phyloP scores from a whole-genome alignment of 2,888 invertebrate genomes.

The Agriotes lineatus region DNA sequence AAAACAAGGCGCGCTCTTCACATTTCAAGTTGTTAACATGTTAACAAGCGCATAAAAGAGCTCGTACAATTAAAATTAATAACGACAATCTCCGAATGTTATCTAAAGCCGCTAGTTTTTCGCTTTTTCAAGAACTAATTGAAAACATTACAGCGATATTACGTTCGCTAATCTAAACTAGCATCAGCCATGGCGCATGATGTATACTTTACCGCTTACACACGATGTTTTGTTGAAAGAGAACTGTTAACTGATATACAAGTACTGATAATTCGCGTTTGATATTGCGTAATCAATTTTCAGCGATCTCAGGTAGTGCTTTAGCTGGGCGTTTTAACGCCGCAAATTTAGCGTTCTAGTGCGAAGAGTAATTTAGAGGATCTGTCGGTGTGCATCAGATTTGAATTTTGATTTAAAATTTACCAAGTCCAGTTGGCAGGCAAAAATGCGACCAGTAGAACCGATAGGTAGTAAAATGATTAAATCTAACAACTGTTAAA shows the following conservation, averaged over 20 bases:
- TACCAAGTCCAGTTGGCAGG: too few relatives aligned
- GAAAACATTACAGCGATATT: slow-evolving; percentile 49
- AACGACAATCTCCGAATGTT: slow-evolving; percentile 44
- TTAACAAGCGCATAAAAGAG: slow-evolving; percentile 28
- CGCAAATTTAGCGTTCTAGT: slow-evolving; percentile 10
- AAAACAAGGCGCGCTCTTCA: too few relatives aligned
- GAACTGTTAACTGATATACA: slow-evolving; percentile 29
- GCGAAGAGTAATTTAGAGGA: too few relatives aligned
- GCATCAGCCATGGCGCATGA: slow-evolving; percentile 43
- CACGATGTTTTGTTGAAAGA: slow-evolving; percentile 25
- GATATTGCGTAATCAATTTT: slow-evolving; percentile 31
- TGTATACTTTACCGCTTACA: slow-evolving; percentile 29
- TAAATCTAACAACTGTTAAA: too few relatives aligned
- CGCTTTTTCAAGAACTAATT: slow-evolving; percentile 48
- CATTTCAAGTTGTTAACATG: neutral
- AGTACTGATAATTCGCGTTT: slow-evolving; percentile 23
- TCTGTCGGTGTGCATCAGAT: too few relatives aligned
- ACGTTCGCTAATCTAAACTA: slow-evolving; percentile 49
- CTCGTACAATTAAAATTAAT: slow-evolving; percentile 43
- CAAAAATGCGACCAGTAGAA: too few relatives aligned
- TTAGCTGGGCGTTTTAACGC: slow-evolving; percentile 6
- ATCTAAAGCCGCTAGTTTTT: slow-evolving; percentile 44
- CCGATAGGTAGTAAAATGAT: too few relatives aligned
- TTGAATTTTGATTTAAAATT: too few relatives aligned
- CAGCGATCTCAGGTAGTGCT: slow-evolving; percentile 20